These are phyloP conservation scores for Caenorhabditis uteleia DNA, from an alignment of 2,888 invertebrate genomes.

Conservation along the genomic window DNA sequence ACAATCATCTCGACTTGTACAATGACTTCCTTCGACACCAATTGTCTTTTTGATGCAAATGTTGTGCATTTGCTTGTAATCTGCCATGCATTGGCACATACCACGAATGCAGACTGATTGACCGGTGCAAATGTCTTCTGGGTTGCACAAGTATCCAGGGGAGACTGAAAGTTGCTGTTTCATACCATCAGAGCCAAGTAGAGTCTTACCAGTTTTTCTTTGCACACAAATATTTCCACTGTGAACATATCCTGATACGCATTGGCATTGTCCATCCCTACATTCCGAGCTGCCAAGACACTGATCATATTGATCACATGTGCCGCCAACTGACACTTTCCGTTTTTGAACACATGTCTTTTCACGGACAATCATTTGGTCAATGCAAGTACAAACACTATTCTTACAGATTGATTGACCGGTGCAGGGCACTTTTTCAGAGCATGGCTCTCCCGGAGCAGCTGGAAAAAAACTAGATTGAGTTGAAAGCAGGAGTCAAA, in stretches of 20 bases:
- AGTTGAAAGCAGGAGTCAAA: too few relatives aligned
- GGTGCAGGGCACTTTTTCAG: slow-evolving; percentile 41
- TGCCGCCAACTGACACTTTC: slow-evolving; percentile 56
- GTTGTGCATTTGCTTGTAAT: slow-evolving; percentile 31
- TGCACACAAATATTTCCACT: slow-evolving; percentile 24
- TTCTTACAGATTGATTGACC: slow-evolving; percentile 62
- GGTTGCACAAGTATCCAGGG: slow-evolving; percentile 48
- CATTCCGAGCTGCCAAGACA: slow-evolving; percentile 62
- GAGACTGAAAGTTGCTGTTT: slow-evolving; percentile 23
- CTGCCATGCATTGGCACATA: slow-evolving; percentile 54
- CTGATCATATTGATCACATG: slow-evolving; percentile 59
- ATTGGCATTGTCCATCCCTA: slow-evolving; percentile 48
- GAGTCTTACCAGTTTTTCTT: slow-evolving; percentile 27
- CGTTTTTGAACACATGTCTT: slow-evolving; percentile 27
- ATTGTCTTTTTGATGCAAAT: slow-evolving; percentile 29
- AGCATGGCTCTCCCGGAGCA: slow-evolving; percentile 47
- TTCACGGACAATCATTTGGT: slow-evolving; percentile 31
- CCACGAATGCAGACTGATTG: slow-evolving; percentile 62
- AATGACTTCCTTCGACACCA: slow-evolving; percentile 29
- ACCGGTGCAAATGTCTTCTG: slow-evolving; percentile 54
- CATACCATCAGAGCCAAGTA: background rate
- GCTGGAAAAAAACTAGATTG: slow-evolving; percentile 29
- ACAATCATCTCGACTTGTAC: slow-evolving; percentile 48
- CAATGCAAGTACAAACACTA: slow-evolving; percentile 49
- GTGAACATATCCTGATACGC: slow-evolving; percentile 32